phyloP scores from a whole-genome alignment of 2,113 vertebrate genomes.

The Genyomyrus donnyi region DNA sequence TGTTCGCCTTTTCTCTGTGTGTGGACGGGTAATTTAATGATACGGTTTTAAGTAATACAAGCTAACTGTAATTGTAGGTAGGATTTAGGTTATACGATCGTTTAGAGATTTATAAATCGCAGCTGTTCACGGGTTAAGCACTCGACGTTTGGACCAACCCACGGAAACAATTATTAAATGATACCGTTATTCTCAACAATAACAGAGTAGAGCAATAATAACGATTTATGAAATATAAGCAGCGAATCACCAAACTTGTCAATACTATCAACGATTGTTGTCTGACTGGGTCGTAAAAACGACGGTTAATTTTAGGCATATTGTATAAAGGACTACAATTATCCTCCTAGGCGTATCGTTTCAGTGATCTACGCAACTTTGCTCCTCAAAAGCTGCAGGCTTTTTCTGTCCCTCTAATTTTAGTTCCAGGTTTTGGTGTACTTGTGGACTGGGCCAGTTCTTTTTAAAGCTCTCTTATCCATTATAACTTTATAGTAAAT shows the following conservation, averaged over 20 bases:
- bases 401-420: not conserved
- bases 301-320: not conserved
- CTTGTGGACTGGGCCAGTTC: not conserved
- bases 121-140: not conserved
- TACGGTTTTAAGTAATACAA: not conserved
- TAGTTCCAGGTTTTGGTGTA: not conserved
- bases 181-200: conserved; percentile 5
- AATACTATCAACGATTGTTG: not conserved
- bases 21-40: not conserved
- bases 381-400: not conserved
- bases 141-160: not conserved
- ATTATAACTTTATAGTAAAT: not conserved
- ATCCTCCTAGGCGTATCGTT: not conserved
- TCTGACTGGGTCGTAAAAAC: not conserved
- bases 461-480: not conserved
- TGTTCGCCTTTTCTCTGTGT: conserved; percentile 16
- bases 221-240: not conserved
- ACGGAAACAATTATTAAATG: conserved; percentile 24
- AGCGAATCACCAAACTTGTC: not conserved
- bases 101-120: not conserved
- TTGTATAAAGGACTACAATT: not conserved
- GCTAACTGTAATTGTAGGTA: not conserved
- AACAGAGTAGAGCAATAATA: not conserved
- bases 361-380: not conserved
- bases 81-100: not conserved